Base-by-base conservation (phyloP, 2,797 vertebrate genomes). In the Karalla daura region DNA sequence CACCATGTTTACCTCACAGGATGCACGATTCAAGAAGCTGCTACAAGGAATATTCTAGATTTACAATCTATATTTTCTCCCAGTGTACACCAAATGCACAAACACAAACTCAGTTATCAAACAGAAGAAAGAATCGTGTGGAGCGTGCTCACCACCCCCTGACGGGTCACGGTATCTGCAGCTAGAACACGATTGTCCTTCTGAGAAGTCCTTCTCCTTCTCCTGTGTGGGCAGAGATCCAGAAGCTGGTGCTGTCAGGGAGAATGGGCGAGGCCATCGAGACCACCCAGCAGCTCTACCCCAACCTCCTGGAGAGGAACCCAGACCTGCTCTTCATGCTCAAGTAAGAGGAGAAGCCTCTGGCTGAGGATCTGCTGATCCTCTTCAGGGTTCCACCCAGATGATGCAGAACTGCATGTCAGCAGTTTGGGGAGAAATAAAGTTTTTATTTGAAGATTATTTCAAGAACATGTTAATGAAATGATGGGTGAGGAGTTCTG, bases 181-280 rank as follows among this genome's bases (percentile, higher is more conserved):
- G n/a, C n/a, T n/a, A n/a, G n/a, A n/a, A n/a, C n/a, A n/a, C n/a
- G n/a, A n/a, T n/a, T n/a, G n/a, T n/a, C n/a, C n/a, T n/a, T n/a
- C n/a, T n/a, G n/a, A n/a, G n/a, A n/a, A n/a, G n/a, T n/a, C n/a
- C n/a, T n/a, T n/a, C n/a, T n/a, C n/a, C n/a, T n/a, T n/a, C n/a
- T n/a, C n/a, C n/a, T n/a, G n/a, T n/a, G n/a, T n/a, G n/a, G n/a
- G 27, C 93, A 99, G 97, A 97, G 92, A 98, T 99, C 92, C 97
- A 99, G 92, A 99, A 98, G 92, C 88, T 99, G 93, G 96, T 99
- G 85, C 90, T 99, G 85, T 96, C 96, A 2, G 97, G 97, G 67
- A 93, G 97, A 79, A 97, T 99, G 90, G 97, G 97, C 13, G 97
- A 99, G 78, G 97, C 97, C 87, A 99, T 99, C 56, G 96, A 98